Conservation (phyloP, 2,797 vertebrate species). For the Halcyon smyrnensis region DNA sequence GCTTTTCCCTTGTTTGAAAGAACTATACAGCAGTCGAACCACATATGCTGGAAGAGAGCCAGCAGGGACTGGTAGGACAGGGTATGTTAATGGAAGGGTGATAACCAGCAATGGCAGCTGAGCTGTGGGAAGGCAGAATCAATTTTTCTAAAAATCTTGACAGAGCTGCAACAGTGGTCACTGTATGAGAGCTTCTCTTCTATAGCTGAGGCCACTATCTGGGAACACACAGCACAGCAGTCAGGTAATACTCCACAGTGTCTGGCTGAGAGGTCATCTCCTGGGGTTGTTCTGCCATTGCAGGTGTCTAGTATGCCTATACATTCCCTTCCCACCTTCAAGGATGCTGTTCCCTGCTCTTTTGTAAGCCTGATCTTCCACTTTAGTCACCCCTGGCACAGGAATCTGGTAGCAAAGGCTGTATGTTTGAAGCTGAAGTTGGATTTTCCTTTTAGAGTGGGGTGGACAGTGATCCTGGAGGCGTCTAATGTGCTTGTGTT, state of each 20-base stretch:
- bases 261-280: neutral
- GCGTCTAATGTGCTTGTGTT: neutral
- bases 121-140: neutral
- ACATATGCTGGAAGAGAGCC: neutral
- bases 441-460: neutral
- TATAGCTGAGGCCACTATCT: neutral
- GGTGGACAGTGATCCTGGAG: neutral
- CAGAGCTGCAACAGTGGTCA: fast-evolving
- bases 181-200: neutral
- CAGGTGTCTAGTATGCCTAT: neutral
- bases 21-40: neutral
- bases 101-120: neutral
- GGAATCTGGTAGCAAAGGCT: neutral
- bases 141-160: neutral
- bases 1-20: neutral
- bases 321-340: neutral
- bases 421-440: neutral
- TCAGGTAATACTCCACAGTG: neutral
- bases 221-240: neutral
- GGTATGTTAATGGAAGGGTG: fast-evolving
- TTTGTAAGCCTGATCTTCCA: neutral
- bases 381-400: neutral
- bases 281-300: neutral
- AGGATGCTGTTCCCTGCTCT: neutral
- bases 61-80: neutral